Evolutionary conservation across 2,113 vertebrate genomes (phyloP).

Genomic region (Tupaia tana): DNA sequence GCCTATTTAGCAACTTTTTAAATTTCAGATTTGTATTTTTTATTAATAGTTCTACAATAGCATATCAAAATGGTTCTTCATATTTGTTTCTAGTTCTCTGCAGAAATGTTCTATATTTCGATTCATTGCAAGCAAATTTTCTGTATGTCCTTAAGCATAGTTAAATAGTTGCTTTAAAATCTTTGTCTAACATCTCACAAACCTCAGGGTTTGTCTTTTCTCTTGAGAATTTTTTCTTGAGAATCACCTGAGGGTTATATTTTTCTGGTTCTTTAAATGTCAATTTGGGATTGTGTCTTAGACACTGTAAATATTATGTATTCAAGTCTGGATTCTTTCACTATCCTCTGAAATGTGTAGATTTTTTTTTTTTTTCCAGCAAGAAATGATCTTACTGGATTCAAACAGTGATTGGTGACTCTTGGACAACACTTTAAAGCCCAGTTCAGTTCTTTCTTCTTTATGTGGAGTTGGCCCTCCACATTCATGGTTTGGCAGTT

Average conservation of each 20-base stretch:
- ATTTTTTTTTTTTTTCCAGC: neutral
- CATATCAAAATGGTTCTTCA: neutral
- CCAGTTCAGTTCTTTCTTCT: neutral
- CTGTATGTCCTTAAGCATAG: neutral
- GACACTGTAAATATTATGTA: neutral
- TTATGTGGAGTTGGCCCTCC: neutral
- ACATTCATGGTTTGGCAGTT: neutral
- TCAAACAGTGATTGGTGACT: slow-evolving; percentile 1
- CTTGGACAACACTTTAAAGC: neutral
- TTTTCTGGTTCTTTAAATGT: slow-evolving; percentile 23
- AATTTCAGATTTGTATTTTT: neutral
- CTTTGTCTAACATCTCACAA: neutral
- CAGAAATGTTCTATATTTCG: neutral
- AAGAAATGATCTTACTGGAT: neutral
- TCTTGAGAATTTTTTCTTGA: slow-evolving; percentile 40
- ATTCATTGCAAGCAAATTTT: neutral
- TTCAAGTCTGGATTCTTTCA: neutral
- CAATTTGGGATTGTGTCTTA: neutral
- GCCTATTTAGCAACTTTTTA: neutral
- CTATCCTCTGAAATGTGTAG: neutral
- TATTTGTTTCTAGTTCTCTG: neutral
- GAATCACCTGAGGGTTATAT: neutral
- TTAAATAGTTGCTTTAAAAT: slow-evolving; percentile 40
- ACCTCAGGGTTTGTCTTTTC: neutral
- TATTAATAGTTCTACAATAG: neutral